Conservation (phyloP, 2,113 vertebrate species). For the Hypanus sabinus region DNA sequence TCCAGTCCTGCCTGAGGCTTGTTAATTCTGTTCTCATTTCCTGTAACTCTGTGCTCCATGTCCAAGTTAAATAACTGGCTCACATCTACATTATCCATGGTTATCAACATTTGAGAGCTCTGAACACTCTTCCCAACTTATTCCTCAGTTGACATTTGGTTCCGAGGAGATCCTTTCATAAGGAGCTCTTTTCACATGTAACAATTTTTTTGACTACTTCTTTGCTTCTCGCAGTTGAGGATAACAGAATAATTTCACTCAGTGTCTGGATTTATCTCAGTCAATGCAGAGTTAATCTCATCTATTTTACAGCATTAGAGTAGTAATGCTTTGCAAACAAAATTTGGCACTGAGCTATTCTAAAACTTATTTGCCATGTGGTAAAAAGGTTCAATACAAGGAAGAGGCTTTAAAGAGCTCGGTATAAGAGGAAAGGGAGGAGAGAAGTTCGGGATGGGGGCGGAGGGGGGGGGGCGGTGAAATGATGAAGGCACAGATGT, state of each 20-base stretch:
- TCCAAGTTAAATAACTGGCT: constrained; percentile 34
- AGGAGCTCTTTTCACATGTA: not conserved
- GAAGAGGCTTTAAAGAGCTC: too few species aligned
- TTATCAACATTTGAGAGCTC: constrained; percentile 20
- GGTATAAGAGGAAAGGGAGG: too few species aligned
- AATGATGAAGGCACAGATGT: too few species aligned
- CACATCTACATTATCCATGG: constrained; percentile 1
- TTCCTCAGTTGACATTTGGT: constrained; percentile 5
- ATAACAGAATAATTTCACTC: not conserved
- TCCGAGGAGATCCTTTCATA: not conserved
- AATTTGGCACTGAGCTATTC: too few species aligned
- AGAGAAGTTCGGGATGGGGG: too few species aligned
- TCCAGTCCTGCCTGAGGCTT: constrained; percentile 18
- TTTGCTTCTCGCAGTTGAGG: not conserved
- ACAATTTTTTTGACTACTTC: not conserved
- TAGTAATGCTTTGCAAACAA: too few species aligned
- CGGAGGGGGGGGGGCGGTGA: too few species aligned
- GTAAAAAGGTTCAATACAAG: too few species aligned
- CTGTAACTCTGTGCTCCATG: not conserved
- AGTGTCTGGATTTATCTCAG: not conserved
- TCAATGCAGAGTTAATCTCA: not conserved
- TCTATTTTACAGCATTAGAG: not conserved
- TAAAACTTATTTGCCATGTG: too few species aligned
- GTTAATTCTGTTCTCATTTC: constrained; percentile 32
- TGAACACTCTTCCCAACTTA: not conserved